Base-by-base conservation (phyloP, 2,797 vertebrate genomes). In the Chiroxiphia lanceolata region DNA sequence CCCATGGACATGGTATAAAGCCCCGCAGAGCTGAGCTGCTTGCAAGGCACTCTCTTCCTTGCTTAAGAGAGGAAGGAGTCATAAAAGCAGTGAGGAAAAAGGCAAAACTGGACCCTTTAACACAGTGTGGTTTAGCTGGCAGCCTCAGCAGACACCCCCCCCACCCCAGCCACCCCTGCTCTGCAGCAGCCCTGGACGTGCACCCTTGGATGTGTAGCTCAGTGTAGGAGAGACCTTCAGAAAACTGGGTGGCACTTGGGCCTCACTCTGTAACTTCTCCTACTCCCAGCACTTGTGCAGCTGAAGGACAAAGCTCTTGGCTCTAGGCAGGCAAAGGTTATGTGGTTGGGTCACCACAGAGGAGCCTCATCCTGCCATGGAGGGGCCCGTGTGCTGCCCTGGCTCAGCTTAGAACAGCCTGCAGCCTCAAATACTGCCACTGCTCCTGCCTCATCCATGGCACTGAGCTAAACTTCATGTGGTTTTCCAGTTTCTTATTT, bases 401-500 rank as follows among this genome's bases (percentile, higher is more conserved):
- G 50, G 11, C 31, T 36, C 1, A 4, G 27, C 54, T 61, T 15
- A 27, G 67, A 82, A 10, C 42, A 50, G 26, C 42, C 34, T 22
- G 47, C 17, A 33, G 12, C 8, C 57, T 31, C 75, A 40, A 33
- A 27, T 15, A 38, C 25, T 0, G 12, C 19, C 57, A 5, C 61
- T 29, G 64, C 20, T 69, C 0, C 0, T 9, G 69, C 26, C 87
- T 70, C 71, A 5, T 23, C 45, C 23, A 3, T 5, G 29, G 16
- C 38, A 11, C 33, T 11, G 33, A 53, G 11, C 61, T 31, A 18
- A 64, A n/a, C 27, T 78, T 75, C 25, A 4, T 57, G 74, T 64
- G 59, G 34, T 19, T 96, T 87, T 81, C 57, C 54, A 67, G 78
- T 44, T 93, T 89, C 38, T 68, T 64, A 15, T n/a, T 68, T 80